Evolutionary conservation across 2,797 vertebrate genomes (phyloP).

Genomic region (Notoglanidium macrostoma): DNA sequence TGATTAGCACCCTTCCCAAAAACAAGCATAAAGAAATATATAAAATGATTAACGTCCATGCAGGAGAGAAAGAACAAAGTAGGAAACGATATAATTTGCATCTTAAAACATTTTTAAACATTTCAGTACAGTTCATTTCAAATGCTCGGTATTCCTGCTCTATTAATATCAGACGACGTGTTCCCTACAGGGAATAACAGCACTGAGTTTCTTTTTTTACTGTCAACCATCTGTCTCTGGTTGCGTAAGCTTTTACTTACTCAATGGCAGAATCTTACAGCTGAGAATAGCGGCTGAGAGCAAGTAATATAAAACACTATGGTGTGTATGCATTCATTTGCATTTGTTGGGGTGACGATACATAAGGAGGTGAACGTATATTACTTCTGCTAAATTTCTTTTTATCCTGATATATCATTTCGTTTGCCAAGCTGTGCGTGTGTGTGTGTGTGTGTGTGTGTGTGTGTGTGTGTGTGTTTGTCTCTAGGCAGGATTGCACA

Average conservation of each 20-base stretch:
- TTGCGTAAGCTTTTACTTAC: not conserved
- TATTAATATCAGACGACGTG: constrained; percentile 3
- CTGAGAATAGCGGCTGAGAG: not conserved
- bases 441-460: too few species aligned
- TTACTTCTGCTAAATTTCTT: not conserved
- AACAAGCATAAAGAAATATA: not conserved
- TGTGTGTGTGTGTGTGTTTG: too few species aligned
- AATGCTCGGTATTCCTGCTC: not conserved
- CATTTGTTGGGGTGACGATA: not conserved
- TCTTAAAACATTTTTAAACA: not conserved
- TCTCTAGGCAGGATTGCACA: too few species aligned
- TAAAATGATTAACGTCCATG: not conserved
- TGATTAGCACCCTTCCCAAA: not conserved
- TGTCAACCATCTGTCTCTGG: constrained; percentile 20
- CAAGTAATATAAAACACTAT: not conserved
- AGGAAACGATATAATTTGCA: not conserved
- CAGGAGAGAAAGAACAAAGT: not conserved
- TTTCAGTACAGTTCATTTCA: not conserved
- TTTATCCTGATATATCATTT: not conserved
- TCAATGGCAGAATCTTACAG: not conserved
- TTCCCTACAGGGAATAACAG: constrained; percentile 3
- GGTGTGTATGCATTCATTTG: not conserved
- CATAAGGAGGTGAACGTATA: not conserved
- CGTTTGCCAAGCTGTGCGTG: too few species aligned
- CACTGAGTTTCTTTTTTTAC: not conserved